phyloP scores from a whole-genome alignment of 2,888 invertebrate genomes.

The Cactoblastis cactorum region DNA sequence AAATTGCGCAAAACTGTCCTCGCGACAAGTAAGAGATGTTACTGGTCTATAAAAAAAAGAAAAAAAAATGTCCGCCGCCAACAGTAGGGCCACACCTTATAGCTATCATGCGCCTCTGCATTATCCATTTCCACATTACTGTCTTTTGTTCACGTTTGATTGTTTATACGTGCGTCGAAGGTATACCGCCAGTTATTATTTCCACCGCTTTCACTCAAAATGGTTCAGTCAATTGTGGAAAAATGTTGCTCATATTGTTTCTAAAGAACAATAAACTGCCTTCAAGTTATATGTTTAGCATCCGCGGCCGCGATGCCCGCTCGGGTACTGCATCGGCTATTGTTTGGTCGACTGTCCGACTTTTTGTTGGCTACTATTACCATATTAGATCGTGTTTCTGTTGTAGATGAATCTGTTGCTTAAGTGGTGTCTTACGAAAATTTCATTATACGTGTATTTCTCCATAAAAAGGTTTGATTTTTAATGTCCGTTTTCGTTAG shows the following conservation, averaged over 20 bases:
- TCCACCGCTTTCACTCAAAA: conserved; percentile 71
- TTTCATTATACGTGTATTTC: no score
- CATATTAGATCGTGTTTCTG: conserved; percentile 24
- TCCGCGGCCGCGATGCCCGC: conserved; percentile 69
- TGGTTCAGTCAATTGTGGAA: conserved; percentile 75
- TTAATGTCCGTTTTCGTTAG: no score
- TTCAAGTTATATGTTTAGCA: conserved; percentile 74
- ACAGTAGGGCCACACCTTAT: conserved; percentile 21
- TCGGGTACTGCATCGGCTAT: conserved; percentile 63
- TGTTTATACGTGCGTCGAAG: conserved; percentile 78
- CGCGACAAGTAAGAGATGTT: no score
- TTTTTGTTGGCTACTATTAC: conserved; percentile 37
- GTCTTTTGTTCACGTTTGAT: conserved; percentile 74
- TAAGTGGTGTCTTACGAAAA: neutral
- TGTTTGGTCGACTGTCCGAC: conserved; percentile 41
- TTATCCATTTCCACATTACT: conserved; percentile 76
- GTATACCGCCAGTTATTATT: conserved; percentile 70
- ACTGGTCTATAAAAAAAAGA: no score
- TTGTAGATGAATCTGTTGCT: neutral
- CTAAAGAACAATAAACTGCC: conserved; percentile 72
- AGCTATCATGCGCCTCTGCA: conserved; percentile 42
- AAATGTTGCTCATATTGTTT: conserved; percentile 75
- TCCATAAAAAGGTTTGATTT: no score
- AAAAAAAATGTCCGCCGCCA: conserved; percentile 20
- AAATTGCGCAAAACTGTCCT: no score